Evolutionary conservation across 2,888 invertebrate genomes (phyloP), one percentile per base, ranked within the genome.

Genomic region (Stenodera caucasica): DNA sequence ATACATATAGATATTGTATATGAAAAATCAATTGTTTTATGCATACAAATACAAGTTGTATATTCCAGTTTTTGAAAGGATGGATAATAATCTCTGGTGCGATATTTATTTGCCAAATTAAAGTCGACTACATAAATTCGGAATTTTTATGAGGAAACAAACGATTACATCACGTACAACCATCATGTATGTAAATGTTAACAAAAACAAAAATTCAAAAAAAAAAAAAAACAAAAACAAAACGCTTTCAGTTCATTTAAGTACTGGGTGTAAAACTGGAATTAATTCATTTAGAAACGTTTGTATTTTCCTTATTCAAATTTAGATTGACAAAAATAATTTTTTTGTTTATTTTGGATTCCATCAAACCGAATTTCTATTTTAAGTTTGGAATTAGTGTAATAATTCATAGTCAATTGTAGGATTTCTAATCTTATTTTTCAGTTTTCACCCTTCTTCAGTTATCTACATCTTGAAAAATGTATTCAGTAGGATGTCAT

Each of bases 151-250:
- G 49, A 57, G 56, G 59, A 60, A 62, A 60, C 53, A 52, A 52
- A 30, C 54, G 60, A 65, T 63, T 65, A 61, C 57, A 61, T 67
- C 67, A 67, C 66, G 58, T 55, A 55, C 64, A 64, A 63, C 61
- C 54, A 64, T 53, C 63, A 57, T 57, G 63, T 51, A 55, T 64
- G 63, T 58, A 58, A 60, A 60, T 66, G 63, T 62, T 64, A 40
- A 40, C 9, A 40, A 40, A 18, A 18, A 40, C 18, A 21, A 40
- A 3, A 40, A 8, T 3, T 21, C 18, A 37, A 37, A 37, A 7
- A 15, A 37, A n/a, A 33, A 8, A 21, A 40, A 18, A 26, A 26
- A 26, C n/a, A n/a, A n/a, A 18, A 49, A 30, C 33, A 49, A 30
- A 26, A n/a, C 15, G 9, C 40, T 40, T 21, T 40, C 40, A 40